These are phyloP conservation scores for Selenia dentaria DNA, from an alignment of 2,888 invertebrate species.

Conservation along the genomic window DNA sequence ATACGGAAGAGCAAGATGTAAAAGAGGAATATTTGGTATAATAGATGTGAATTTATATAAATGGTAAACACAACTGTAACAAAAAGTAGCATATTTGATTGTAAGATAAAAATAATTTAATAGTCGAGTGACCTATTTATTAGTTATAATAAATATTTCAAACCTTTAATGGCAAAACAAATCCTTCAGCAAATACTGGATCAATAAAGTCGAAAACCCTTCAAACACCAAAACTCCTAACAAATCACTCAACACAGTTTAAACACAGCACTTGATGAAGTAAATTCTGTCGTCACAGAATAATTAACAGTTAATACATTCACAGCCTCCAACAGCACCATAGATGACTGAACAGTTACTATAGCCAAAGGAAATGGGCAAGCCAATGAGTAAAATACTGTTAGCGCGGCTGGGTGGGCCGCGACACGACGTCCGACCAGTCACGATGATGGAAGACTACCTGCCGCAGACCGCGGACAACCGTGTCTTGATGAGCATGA, in stretches of 20 bases:
- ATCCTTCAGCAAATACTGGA: neutral
- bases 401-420: constrained; percentile 63
- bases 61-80: neutral
- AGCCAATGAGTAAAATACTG: constrained; percentile 30
- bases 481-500: constrained; percentile 36
- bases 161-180: constrained; percentile 1
- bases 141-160: too few species aligned
- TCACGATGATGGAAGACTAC: constrained; percentile 68
- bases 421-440: constrained; percentile 58
- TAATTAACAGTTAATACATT: constrained; percentile 3
- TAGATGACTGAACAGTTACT: constrained; percentile 11
- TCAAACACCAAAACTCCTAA: constrained; percentile 2
- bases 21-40: neutral
- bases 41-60: neutral
- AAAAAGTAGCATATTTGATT: too few species aligned
- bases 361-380: constrained; percentile 15
- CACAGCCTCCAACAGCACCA: constrained; percentile 1
- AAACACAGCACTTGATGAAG: constrained; percentile 3
- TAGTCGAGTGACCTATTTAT: too few species aligned
- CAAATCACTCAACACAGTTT: constrained; percentile 12
- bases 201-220: constrained; percentile 2
- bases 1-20: constrained; percentile 1
- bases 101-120: too few species aligned
- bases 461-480: constrained; percentile 44
- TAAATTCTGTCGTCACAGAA: constrained; percentile 3